Conservation (phyloP, 2,113 vertebrate genomes). For the Deroptyus accipitrinus region DNA sequence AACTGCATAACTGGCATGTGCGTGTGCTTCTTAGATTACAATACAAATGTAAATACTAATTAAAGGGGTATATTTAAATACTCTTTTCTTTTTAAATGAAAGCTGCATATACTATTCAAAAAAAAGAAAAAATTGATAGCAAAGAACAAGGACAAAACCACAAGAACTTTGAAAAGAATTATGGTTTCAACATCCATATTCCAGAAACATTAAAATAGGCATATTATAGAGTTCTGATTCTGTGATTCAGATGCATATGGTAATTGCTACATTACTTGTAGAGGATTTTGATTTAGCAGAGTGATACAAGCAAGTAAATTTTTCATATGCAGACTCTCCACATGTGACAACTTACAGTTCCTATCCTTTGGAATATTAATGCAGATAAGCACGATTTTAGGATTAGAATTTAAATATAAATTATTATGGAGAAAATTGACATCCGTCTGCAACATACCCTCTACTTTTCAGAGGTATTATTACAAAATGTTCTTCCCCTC, state of each 20-base stretch:
- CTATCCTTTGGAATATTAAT: background rate
- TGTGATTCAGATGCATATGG: background rate
- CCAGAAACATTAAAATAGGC: background rate
- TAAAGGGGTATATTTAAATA: background rate
- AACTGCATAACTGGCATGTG: background rate
- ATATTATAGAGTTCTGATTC: background rate
- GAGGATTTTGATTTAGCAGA: background rate
- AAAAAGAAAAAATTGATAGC: background rate
- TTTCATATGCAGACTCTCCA: background rate
- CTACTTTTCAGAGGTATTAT: background rate
- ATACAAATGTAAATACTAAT: background rate
- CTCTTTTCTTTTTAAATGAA: background rate
- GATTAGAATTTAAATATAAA: background rate
- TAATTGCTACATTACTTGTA: background rate
- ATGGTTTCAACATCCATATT: background rate
- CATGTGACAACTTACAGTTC: background rate
- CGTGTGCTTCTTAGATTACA: background rate
- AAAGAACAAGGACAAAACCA: background rate
- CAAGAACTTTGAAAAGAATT: background rate
- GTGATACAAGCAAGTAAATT: background rate
- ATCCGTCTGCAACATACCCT: background rate
- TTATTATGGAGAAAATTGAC: background rate
- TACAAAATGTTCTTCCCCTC: background rate
- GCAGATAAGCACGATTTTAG: background rate
- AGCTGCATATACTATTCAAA: background rate